Evolutionary conservation across 2,888 invertebrate genomes (phyloP), one percentile per base, ranked within the genome.

Genomic region (Drosophila atripex): DNA sequence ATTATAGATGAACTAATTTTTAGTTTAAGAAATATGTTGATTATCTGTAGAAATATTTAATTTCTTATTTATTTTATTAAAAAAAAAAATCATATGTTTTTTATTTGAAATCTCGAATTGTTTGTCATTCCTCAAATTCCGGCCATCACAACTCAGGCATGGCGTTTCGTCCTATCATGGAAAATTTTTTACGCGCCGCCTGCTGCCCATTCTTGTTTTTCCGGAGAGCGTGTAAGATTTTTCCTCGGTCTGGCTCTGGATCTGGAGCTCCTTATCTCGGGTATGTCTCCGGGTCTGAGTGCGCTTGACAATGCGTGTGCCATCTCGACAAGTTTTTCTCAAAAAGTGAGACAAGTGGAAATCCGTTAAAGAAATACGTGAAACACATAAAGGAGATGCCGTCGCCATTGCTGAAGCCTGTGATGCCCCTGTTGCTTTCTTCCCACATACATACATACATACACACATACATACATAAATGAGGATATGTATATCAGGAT

Each of bases 321-420:
- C 75, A 77, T 82, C 76, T 76, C 71, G 83, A 77, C 87, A 82
- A 87, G 77, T 83, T 87, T 74, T 69, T 45, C 77, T 85, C 72
- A 75, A 79, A 84, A 73, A 72, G 59, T 71, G 76, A 85, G 83
- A 79, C 87, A 85, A 85, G 87, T 85, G 86, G 78, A 84, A 84
- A 85, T 85, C 77, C 87, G 87, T 83, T 86, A 75, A 84, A 85
- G 78, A 82, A 78, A 85, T 77, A 73, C 82, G 78, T 77, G 75
- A 70, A 80, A 78, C 80, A 80, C 77, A 85, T 82, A 85, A 84
- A 78, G 68, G 53, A 78, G 55, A 69, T 72, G 68, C 65, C 65
- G 50, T 49, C 76, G 73, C 60, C 57, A 59, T 59, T 54, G 65
- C 46, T 54, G 54, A n/a, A n/a, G n/a, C n/a, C n/a, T 63, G 46